Percentiles rank a stretch among this genome's conserved stretches.
Evolutionary conservation across 2,113 vertebrate genomes (phyloP).

Genomic region (Athene cunicularia): DNA sequence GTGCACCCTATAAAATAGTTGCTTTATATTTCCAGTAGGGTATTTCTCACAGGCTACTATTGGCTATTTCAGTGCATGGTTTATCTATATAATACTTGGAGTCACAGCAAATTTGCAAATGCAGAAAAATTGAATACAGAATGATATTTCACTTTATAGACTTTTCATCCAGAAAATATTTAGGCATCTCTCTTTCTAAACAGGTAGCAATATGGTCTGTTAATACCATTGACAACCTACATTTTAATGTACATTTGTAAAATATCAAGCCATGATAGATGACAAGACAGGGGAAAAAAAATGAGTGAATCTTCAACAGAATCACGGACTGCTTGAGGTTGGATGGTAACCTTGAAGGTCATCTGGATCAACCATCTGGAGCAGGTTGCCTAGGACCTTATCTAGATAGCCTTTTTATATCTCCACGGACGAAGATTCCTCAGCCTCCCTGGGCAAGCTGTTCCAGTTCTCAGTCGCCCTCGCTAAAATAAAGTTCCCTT

Average conservation of each 20-base stretch:
- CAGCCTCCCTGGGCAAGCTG: background rate
- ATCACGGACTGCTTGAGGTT: background rate
- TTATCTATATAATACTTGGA: background rate
- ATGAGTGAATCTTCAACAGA: background rate
- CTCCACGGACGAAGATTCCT: background rate
- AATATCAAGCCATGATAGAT: background rate
- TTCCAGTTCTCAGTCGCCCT: background rate
- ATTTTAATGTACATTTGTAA: background rate
- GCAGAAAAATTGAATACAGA: background rate
- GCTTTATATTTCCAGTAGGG: background rate
- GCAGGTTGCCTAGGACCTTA: background rate
- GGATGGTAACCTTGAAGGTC: background rate
- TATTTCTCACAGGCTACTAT: background rate
- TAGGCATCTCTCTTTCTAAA: background rate
- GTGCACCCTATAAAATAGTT: background rate
- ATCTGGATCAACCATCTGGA: background rate
- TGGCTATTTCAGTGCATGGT: background rate
- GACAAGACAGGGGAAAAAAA: background rate
- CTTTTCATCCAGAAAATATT: background rate
- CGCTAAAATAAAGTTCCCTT: background rate
- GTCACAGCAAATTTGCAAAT: background rate
- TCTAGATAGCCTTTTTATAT: background rate
- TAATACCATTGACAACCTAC: background rate
- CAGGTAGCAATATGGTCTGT: background rate
- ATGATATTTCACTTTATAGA: background rate